Base-by-base conservation (phyloP, 1,140 invertebrate species). In the Idris sp. region DNA sequence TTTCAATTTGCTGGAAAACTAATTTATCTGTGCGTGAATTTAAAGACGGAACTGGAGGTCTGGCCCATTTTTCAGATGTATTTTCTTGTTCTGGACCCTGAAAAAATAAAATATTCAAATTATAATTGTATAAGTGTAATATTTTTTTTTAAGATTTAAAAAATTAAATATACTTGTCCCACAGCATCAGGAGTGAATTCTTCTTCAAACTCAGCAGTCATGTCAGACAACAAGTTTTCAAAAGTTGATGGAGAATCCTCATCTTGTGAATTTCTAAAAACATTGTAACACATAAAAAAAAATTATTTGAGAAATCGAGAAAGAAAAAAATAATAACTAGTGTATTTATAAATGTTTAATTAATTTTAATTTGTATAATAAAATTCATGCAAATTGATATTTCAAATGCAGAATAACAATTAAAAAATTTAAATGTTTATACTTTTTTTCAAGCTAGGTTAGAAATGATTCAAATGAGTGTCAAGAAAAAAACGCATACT, bases 1-100 rank as follows among this genome's bases (percentile, higher is more conserved):
- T 91, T 83, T 98, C 97, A 36, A 97, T 88, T 87, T 97, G 96
- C 87, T 97, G 96, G 87, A 97, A 98, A 25, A 91, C 87, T 40
- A 99, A 81, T 9, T 83, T 84, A 79, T 96, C 92, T 59, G 86
- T 89, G 30, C 83, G 81, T 2, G 93, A 91, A 86, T 96, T 86
- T 7, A 97, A 81, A 4, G 86, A 22, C 10, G 92, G 92, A 3
- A 92, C 86, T 28, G 89, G 74, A 11, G 95, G 94, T 69, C 97
- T 90, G 30, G 79, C 83, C 92, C 92, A 93, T 83, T 92, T 92
- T 40, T 86, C 83, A 68, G 89, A 90, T 7, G 90, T 92, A 36
- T 87, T 89, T 80, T 91, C 89, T 81, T 90, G 91, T 84, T 93
- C 92, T 15, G 92, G 92, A 8, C 92, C 92, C 84, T 92, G 44